phyloP scores from a whole-genome alignment of 1,140 invertebrate species.

The Aleiodes sp. region DNA sequence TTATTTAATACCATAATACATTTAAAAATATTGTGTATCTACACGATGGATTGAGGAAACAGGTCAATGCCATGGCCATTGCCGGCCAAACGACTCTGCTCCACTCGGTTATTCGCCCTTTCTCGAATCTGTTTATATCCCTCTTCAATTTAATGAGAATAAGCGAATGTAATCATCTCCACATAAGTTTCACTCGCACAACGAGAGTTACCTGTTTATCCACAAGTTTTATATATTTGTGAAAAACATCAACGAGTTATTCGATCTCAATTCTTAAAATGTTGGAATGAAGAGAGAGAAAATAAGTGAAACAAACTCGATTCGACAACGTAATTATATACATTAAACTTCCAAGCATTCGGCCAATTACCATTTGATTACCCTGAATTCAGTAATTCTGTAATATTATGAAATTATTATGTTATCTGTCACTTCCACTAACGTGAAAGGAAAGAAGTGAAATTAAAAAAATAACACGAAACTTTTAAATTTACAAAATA shows the following conservation, averaged over 20 bases:
- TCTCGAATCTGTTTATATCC: conserved; percentile 9
- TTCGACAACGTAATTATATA: conserved; percentile 15
- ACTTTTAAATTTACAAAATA: too few relatives aligned
- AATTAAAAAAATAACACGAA: too few relatives aligned
- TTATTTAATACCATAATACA: not conserved
- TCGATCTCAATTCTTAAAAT: conserved; percentile 23
- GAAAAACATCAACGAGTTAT: too few relatives aligned
- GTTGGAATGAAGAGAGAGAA: too few relatives aligned
- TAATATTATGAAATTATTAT: too few relatives aligned
- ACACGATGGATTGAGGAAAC: conserved; percentile 48
- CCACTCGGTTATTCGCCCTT: conserved; percentile 40
- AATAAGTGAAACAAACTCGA: too few relatives aligned
- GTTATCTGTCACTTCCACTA: too few relatives aligned
- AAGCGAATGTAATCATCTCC: not conserved
- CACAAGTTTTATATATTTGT: not conserved
- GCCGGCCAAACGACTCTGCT: conserved; percentile 33
- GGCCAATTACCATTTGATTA: conserved; percentile 36
- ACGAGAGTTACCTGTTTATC: not conserved
- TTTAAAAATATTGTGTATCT: too few relatives aligned
- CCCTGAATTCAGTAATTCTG: conserved; percentile 42
- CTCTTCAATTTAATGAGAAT: too few relatives aligned
- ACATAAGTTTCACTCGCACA: not conserved
- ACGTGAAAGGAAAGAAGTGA: too few relatives aligned
- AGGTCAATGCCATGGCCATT: conserved; percentile 49
- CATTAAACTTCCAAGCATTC: not conserved